Percentiles rank a stretch among this genome's conserved stretches.
phyloP scores from a whole-genome alignment of 1,140 invertebrate species.

The Ruditapes philippinarum region DNA sequence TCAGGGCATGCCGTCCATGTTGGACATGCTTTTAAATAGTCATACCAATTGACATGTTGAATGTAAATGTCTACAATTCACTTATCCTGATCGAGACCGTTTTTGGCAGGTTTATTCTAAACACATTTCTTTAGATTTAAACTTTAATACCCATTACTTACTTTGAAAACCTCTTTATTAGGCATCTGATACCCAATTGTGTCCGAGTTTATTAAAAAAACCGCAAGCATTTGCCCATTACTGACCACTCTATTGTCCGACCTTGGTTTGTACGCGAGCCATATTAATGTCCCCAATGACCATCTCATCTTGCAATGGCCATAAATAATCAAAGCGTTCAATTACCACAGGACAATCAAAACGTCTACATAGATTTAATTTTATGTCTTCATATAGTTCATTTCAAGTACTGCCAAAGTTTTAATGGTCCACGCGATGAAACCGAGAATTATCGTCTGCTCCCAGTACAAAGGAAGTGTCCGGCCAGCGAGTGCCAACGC shows the following conservation, averaged over 20 bases:
- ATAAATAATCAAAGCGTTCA: conserved; percentile 1
- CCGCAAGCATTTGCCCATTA: background rate
- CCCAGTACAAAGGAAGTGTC: background rate
- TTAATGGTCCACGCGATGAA: background rate
- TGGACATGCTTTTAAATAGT: no score
- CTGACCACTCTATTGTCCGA: conserved; percentile 5
- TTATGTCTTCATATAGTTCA: conserved; percentile 20
- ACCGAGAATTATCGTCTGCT: background rate
- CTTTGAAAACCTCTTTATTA: background rate
- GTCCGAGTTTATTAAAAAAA: background rate
- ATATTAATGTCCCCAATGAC: conserved; percentile 9
- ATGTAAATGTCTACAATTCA: no score
- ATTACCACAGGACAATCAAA: background rate
- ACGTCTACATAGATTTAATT: conserved; percentile 1
- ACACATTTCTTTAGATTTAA: background rate
- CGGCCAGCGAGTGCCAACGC: no score
- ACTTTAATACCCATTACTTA: conserved; percentile 25
- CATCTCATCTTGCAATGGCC: background rate
- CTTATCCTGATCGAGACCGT: background rate
- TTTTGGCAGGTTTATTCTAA: background rate
- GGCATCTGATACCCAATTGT: background rate
- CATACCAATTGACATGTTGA: no score
- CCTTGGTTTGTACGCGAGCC: conserved; percentile 12
- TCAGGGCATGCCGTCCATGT: no score
- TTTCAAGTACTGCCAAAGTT: background rate